A percentile compares a stretch with the other conserved stretches of the same genome.
phyloP scores from a whole-genome alignment of 1,140 invertebrate genomes.

The Sinella curviseta region DNA sequence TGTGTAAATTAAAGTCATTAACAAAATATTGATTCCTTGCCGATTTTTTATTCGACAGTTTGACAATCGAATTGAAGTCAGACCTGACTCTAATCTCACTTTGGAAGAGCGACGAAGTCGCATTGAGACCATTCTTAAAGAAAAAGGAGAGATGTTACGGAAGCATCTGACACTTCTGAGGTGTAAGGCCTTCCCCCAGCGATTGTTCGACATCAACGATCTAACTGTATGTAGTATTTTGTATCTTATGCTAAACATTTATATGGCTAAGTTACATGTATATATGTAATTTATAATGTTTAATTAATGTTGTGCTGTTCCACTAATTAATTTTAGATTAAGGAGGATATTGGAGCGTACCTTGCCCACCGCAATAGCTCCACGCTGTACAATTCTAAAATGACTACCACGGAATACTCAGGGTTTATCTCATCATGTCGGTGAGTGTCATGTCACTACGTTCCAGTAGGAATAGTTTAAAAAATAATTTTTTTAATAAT shows the following conservation, averaged over 20 bases:
- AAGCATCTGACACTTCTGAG: too few species aligned
- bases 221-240: too few species aligned
- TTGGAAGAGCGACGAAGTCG: background rate
- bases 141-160: background rate
- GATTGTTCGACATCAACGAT: too few species aligned
- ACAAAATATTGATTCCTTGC: too few species aligned
- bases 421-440: background rate
- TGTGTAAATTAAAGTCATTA: too few species aligned
- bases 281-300: too few species aligned
- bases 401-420: background rate
- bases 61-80: background rate
- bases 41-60: background rate
- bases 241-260: too few species aligned
- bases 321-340: background rate
- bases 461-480: background rate
- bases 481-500: too few species aligned
- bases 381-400: background rate
- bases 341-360: background rate
- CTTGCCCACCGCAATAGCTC: background rate
- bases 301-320: too few species aligned
- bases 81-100: background rate
- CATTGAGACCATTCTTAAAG: background rate
- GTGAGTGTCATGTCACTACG: background rate
- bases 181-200: too few species aligned
- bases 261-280: too few species aligned